Percentiles rank a stretch among this genome's conserved stretches.
Evolutionary conservation across 2,888 invertebrate species (phyloP).

Genomic region (Phyllotreta striolata): DNA sequence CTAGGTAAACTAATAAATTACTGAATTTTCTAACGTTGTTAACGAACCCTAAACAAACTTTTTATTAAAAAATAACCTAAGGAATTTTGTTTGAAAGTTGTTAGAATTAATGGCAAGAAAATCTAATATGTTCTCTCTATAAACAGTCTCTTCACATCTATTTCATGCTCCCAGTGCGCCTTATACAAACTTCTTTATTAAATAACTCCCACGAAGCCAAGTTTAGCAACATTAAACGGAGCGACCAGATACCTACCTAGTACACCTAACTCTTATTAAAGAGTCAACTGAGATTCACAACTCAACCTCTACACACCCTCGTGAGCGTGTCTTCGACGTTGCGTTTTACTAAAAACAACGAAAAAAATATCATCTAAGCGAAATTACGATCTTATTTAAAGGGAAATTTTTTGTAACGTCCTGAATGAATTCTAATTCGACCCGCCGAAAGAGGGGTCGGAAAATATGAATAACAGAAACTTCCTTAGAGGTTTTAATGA

Average conservation of each 20-base stretch:
- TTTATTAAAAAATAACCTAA: not conserved
- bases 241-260: conserved; percentile 22
- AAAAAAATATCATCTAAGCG: too few species aligned
- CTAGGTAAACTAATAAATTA: too few species aligned
- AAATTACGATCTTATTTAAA: too few species aligned
- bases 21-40: too few species aligned
- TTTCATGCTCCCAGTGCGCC: conserved; percentile 17
- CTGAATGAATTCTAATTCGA: too few species aligned
- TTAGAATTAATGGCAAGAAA: conserved; percentile 1
- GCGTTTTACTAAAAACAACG: too few species aligned
- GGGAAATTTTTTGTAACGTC: too few species aligned
- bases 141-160: conserved; percentile 14
- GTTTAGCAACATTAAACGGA: conserved; percentile 24
- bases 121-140: conserved; percentile 11
- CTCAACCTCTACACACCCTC: not conserved
- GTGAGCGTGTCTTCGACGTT: too few species aligned
- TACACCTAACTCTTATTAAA: conserved; percentile 24
- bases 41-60: too few species aligned
- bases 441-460: too few species aligned
- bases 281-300: conserved; percentile 22
- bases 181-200: conserved; percentile 25
- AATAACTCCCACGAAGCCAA: conserved; percentile 23
- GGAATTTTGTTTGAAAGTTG: not conserved
- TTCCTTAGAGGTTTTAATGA: too few species aligned
- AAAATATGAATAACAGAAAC: too few species aligned